These are phyloP conservation scores for Aplocera efformata DNA, from an alignment of 2,888 invertebrate genomes.

Conservation along the genomic window DNA sequence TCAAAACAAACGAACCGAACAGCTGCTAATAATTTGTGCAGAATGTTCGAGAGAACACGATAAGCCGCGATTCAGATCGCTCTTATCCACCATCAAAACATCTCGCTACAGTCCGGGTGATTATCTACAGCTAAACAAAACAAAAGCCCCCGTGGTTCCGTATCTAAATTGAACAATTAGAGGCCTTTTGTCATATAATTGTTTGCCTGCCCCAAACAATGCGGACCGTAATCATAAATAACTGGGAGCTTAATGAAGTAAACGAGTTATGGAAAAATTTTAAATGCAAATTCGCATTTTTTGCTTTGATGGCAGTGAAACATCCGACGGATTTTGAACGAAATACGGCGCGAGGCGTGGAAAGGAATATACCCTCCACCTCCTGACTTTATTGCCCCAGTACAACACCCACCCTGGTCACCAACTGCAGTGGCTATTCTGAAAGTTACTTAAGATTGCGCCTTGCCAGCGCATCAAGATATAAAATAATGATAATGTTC, in stretches of 20 bases:
- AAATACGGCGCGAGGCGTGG: no score
- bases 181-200: conserved; percentile 53
- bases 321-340: no score
- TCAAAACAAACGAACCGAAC: no score
- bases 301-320: no score
- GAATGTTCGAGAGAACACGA: neutral
- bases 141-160: conserved; percentile 35
- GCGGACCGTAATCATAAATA: conserved; percentile 47
- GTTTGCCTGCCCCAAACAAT: conserved; percentile 50
- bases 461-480: no score
- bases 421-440: no score
- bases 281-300: neutral
- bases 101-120: conserved; percentile 22
- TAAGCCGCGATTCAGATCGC: conserved; percentile 7
- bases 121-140: conserved; percentile 28
- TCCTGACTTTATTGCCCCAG: no score
- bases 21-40: no score
- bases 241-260: conserved; percentile 38
- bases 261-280: conserved; percentile 29
- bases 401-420: no score
- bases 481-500: no score
- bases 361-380: no score
- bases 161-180: conserved; percentile 55
- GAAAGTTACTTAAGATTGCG: no score
- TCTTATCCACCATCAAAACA: conserved; percentile 5